phyloP scores from a whole-genome alignment of 2,113 vertebrate genomes.

The Catharus bicknelli region DNA sequence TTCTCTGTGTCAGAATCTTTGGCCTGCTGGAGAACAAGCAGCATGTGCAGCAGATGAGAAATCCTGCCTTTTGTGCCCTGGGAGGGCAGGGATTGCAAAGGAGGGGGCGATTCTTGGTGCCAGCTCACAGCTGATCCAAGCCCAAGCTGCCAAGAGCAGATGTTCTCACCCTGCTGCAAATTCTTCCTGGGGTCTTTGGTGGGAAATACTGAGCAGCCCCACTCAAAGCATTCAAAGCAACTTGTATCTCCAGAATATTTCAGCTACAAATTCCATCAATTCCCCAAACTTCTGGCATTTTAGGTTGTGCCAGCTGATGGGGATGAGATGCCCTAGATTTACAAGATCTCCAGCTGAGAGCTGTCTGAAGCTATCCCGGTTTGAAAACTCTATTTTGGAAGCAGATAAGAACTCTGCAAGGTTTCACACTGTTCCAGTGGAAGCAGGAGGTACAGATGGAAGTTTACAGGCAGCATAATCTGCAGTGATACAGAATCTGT shows the following conservation, averaged over 20 bases:
- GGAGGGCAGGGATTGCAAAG: background rate
- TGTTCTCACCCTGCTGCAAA: background rate
- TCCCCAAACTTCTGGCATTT: constrained; percentile 51
- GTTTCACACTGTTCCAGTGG: constrained; percentile 16
- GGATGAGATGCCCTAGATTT: constrained; percentile 42
- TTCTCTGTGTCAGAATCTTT: background rate
- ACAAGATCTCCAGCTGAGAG: constrained; percentile 37
- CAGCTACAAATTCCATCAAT: constrained; percentile 33
- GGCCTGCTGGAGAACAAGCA: background rate
- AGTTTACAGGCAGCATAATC: constrained; percentile 40
- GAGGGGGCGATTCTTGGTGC: background rate
- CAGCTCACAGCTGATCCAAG: background rate
- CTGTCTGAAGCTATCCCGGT: constrained; percentile 32
- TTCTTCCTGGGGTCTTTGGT: background rate
- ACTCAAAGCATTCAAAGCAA: background rate
- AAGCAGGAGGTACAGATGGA: constrained; percentile 55
- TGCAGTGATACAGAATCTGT: constrained; percentile 3
- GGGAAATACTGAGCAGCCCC: background rate
- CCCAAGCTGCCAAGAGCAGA: background rate
- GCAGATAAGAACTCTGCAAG: constrained; percentile 1
- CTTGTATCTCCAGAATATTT: constrained; percentile 35
- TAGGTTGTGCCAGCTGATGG: constrained; percentile 11
- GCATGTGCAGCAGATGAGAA: background rate
- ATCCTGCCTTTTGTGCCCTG: background rate
- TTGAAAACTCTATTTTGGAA: constrained; percentile 53